Base-by-base conservation (phyloP, 1,140 invertebrate genomes). In the Drosophila repleta region DNA sequence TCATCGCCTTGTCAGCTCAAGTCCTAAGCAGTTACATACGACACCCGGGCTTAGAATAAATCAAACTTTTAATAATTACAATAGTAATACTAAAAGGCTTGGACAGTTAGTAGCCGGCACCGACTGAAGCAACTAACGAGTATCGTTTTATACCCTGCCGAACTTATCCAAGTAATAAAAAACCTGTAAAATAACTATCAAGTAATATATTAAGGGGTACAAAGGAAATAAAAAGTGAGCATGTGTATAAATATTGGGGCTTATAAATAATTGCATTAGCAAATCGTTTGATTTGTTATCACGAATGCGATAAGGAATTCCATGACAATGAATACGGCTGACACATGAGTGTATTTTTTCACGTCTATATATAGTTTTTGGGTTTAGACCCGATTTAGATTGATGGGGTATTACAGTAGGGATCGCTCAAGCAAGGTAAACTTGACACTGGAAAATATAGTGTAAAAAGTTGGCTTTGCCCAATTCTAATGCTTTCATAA, bases 201-300 rank as follows among this genome's bases (percentile, higher is more conserved):
- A 24, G 13, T 1, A 48, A n/a, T 6, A 39, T 39, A 39, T 21
- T 10, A 53, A 39, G n/a, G 29, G 29, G 7, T 29, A 29, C 29
- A 37, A 10, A n/a, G 6, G 18, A 21, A 55, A 17, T 39, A 55
- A 8, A 2, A 20, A 41, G 11, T 55, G 0, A 24, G 32, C 52
- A 21, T 21, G 24, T 52, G 35, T 55, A n/a, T 26, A 24, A 43
- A 57, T 43, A n/a, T 15, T 26, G n/a, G 57, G 26, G 48, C 26
- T 43, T 58, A 15, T 49, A 46, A 53, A 67, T 60, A 73, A 74
- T 37, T 69, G 66, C 49, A 62, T 69, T 62, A 57, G 43, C 41
- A 74, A 69, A 74, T 69, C 65, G 51, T 26, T 63, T 63, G 45
- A 56, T 49, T 62, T 74, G 57, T 74, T 62, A 74, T 74, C 71